These are phyloP conservation scores for Drosophila pseudoananassae DNA, from an alignment of 1,140 invertebrate genomes.

Conservation along the genomic window DNA sequence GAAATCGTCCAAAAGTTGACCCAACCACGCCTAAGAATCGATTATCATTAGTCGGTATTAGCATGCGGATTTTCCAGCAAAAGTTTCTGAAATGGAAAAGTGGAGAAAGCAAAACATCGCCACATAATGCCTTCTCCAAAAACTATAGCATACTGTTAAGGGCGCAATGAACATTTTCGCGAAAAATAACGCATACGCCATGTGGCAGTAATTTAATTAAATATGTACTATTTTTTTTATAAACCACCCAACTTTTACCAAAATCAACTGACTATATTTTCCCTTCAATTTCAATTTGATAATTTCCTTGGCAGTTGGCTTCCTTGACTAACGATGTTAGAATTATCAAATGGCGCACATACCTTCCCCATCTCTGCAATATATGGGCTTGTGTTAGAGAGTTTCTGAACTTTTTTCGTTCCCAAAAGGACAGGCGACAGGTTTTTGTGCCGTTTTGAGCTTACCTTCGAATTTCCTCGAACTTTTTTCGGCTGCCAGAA, in stretches of 20 bases:
- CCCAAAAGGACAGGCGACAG: conserved; percentile 57
- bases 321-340: conserved; percentile 27
- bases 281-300: conserved; percentile 42
- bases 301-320: conserved; percentile 38
- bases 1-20: not conserved
- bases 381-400: conserved; percentile 12
- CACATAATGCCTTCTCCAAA: not conserved
- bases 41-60: not conserved
- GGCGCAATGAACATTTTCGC: no score
- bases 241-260: conserved; percentile 3
- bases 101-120: not conserved
- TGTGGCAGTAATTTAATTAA: not conserved
- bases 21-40: conserved; percentile 12
- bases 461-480: conserved; percentile 75
- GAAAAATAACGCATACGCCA: not conserved
- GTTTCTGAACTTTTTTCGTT: conserved; percentile 37
- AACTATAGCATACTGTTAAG: not conserved
- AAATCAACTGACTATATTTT: conserved; percentile 28
- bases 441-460: conserved; percentile 61
- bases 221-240: not conserved
- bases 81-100: not conserved
- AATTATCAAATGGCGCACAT: conserved; percentile 39
- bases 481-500: conserved; percentile 72
- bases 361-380: not conserved
- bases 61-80: not conserved